Percentiles rank a stretch among this genome's conserved stretches.
phyloP scores from a whole-genome alignment of 2,797 vertebrate species.

The Myripristis jacobus region DNA sequence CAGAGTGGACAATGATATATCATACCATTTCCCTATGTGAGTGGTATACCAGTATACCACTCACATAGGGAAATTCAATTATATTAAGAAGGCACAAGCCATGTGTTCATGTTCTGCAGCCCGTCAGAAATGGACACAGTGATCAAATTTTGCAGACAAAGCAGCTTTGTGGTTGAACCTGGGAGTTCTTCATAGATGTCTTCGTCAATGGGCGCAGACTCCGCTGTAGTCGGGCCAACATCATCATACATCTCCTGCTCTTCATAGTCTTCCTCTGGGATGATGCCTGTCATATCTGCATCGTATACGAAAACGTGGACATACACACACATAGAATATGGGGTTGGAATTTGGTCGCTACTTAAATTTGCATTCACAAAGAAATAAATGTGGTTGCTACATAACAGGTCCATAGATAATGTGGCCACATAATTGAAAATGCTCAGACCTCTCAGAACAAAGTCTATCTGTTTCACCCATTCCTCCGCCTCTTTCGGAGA shows the following conservation, averaged over 20 bases:
- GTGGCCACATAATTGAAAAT: slow-evolving; percentile 12
- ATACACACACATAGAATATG: neutral
- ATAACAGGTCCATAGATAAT: neutral
- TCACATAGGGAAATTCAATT: neutral
- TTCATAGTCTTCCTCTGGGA: slow-evolving; percentile 89
- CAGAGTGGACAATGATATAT: neutral
- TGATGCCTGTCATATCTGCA: slow-evolving; percentile 87
- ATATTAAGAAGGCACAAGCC: neutral
- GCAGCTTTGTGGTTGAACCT: slow-evolving; percentile 80
- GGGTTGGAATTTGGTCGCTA: neutral
- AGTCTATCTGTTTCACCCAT: slow-evolving; percentile 94
- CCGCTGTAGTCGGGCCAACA: slow-evolving; percentile 72
- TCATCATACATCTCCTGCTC: slow-evolving; percentile 88
- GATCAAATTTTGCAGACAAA: neutral
- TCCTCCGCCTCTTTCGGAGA: slow-evolving; percentile 92
- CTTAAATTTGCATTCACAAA: neutral
- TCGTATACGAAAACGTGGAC: neutral
- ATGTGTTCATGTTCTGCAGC: neutral
- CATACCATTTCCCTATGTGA: too few species aligned
- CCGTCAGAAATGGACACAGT: neutral
- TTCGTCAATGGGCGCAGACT: slow-evolving; percentile 75
- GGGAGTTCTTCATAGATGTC: slow-evolving; percentile 97
- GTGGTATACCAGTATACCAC: neutral
- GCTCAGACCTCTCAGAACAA: slow-evolving; percentile 90
- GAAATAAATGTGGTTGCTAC: neutral